phyloP scores from a whole-genome alignment of 2,888 invertebrate genomes.

The Netelia fuscicornis region DNA sequence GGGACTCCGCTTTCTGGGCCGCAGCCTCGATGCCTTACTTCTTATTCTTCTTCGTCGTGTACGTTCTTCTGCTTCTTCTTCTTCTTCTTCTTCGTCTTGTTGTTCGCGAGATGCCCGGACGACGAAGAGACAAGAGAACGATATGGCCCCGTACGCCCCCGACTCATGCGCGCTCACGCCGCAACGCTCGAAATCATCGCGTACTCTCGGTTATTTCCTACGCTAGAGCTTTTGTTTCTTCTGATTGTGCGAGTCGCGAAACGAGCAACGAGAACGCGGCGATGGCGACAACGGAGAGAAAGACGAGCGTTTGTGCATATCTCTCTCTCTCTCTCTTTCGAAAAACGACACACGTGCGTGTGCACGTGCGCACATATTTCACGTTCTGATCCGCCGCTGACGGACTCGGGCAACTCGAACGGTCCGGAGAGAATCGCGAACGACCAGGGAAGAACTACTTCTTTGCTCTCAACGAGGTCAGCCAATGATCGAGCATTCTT shows the following conservation, averaged over 20 bases:
- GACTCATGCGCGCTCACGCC: constrained; percentile 17
- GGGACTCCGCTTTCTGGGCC: constrained; percentile 69
- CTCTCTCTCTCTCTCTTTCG: neutral
- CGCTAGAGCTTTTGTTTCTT: constrained; percentile 42
- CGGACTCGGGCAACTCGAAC: neutral
- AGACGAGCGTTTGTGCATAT: neutral
- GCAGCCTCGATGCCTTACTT: constrained; percentile 69
- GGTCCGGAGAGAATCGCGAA: neutral
- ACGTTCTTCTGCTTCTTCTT: constrained; percentile 6
- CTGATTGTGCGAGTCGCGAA: neutral
- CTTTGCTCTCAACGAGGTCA: too few species aligned
- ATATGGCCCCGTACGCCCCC: constrained; percentile 4
- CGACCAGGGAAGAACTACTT: neutral
- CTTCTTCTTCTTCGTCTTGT: neutral
- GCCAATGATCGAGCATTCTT: too few species aligned
- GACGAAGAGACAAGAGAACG: neutral
- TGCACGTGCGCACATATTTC: constrained; percentile 46
- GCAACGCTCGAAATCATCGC: constrained; percentile 8
- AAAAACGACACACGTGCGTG: constrained; percentile 17
- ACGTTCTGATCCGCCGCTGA: constrained; percentile 18
- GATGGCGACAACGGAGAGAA: neutral
- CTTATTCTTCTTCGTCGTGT: constrained; percentile 4
- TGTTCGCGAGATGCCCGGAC: neutral
- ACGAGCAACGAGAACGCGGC: constrained; percentile 13
- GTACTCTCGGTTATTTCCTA: constrained; percentile 18